Evolutionary conservation across 1,140 invertebrate species (phyloP).

Genomic region (Drosophila tani): DNA sequence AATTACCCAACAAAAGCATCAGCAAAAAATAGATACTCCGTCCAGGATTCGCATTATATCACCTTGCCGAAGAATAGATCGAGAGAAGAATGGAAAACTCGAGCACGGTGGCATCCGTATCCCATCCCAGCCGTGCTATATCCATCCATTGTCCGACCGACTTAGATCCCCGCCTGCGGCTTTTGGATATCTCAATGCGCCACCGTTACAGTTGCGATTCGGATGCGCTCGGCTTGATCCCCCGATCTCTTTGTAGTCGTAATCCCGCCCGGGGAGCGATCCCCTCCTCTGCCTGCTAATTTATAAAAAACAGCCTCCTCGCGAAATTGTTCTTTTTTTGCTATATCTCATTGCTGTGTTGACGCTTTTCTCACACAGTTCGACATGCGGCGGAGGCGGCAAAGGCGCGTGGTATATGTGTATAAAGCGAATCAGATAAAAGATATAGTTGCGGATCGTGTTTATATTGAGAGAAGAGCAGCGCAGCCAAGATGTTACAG

Average conservation of each 20-base stretch:
- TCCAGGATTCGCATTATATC: conserved; percentile 55
- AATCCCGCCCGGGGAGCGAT: conserved; percentile 25
- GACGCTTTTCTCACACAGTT: conserved; percentile 71
- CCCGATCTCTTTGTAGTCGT: conserved; percentile 52
- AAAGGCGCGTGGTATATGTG: conserved; percentile 62
- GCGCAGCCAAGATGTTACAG: conserved; percentile 48
- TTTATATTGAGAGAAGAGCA: conserved; percentile 68
- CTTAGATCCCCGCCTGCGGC: conserved; percentile 75
- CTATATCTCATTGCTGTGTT: conserved; percentile 54
- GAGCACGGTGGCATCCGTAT: conserved; percentile 72
- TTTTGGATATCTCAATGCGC: conserved; percentile 68
- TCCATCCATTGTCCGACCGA: conserved; percentile 52
- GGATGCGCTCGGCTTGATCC: conserved; percentile 64
- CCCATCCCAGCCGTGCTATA: conserved; percentile 10
- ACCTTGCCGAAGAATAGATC: conserved; percentile 55
- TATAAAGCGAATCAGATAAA: conserved; percentile 69
- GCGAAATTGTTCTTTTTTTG: conserved; percentile 26
- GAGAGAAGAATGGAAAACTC: conserved; percentile 55
- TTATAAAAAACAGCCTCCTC: conserved; percentile 72
- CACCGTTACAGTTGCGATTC: conserved; percentile 68
- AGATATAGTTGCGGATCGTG: conserved; percentile 60
- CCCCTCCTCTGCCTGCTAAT: conserved; percentile 44
- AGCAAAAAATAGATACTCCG: conserved; percentile 38
- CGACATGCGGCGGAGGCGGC: conserved; percentile 12
- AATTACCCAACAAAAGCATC: conserved; percentile 76